Evolutionary conservation across 1,140 invertebrate species (phyloP).

Genomic region (Ylistrum balloti): DNA sequence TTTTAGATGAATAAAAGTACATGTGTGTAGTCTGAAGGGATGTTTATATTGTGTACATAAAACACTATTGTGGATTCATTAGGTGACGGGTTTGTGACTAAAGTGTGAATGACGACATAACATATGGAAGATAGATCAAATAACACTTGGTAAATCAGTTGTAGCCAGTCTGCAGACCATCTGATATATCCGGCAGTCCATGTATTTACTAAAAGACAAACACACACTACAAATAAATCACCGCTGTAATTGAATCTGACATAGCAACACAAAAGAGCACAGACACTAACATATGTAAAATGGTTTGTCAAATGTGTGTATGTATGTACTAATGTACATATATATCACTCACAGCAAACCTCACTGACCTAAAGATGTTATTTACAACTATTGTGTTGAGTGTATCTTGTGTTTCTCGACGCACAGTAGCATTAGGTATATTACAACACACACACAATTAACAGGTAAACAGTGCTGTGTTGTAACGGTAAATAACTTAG

Average conservation of each 20-base stretch:
- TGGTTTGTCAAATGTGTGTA: constrained; percentile 1
- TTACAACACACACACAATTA: neutral
- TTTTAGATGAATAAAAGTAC: no score
- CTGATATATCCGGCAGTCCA: neutral
- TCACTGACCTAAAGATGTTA: neutral
- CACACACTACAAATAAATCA: constrained; percentile 19
- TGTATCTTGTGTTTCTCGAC: neutral
- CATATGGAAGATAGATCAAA: neutral
- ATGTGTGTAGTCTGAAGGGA: no score
- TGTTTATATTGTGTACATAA: no score
- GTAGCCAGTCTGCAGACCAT: neutral
- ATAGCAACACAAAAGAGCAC: constrained; percentile 35
- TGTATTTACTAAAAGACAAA: neutral
- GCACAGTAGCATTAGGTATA: neutral
- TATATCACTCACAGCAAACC: constrained; percentile 14
- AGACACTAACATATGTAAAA: neutral
- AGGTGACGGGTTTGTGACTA: neutral
- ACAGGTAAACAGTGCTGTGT: neutral
- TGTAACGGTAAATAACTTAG: no score
- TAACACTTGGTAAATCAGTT: neutral
- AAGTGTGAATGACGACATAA: neutral
- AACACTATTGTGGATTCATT: no score
- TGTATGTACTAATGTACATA: constrained; percentile 33
- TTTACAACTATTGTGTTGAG: neutral
- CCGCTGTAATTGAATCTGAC: neutral